These are phyloP conservation scores for Eilema sororculum DNA, from an alignment of 2,888 invertebrate species.

Conservation along the genomic window DNA sequence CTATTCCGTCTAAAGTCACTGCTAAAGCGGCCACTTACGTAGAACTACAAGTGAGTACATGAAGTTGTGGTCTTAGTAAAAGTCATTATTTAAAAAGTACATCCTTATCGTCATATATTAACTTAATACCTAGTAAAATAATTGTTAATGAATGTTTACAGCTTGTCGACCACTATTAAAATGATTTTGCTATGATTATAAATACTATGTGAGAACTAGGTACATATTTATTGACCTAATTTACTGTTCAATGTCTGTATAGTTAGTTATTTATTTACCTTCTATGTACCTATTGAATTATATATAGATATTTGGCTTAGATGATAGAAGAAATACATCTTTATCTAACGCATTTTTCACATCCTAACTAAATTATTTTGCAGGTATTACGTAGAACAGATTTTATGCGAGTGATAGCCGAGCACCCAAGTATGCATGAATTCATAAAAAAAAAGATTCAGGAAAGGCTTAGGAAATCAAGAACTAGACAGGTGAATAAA, in stretches of 20 bases:
- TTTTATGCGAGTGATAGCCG: conserved; percentile 76
- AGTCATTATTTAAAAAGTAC: background rate
- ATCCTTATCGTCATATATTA: no score
- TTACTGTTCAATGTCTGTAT: background rate
- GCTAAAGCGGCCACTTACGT: conserved; percentile 82
- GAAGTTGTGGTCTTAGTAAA: background rate
- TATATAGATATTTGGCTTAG: no score
- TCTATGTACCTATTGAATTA: no score
- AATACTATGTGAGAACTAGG: no score
- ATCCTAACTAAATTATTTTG: background rate
- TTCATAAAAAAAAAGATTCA: conserved; percentile 64
- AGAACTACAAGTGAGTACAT: conserved; percentile 73
- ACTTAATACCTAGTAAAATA: no score
- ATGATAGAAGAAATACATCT: no score
- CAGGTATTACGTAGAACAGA: conserved; percentile 77
- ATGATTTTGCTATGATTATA: no score
- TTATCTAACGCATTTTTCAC: no score
- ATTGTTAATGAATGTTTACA: no score
- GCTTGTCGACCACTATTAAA: no score
- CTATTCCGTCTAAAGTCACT: conserved; percentile 81
- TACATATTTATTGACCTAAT: background rate
- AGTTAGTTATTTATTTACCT: no score
- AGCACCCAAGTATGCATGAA: conserved; percentile 69
- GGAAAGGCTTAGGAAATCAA: conserved; percentile 60
- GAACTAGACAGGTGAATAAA: conserved; percentile 64